phyloP scores from a whole-genome alignment of 2,797 vertebrate species.

The Hippopotamyrus pictus region DNA sequence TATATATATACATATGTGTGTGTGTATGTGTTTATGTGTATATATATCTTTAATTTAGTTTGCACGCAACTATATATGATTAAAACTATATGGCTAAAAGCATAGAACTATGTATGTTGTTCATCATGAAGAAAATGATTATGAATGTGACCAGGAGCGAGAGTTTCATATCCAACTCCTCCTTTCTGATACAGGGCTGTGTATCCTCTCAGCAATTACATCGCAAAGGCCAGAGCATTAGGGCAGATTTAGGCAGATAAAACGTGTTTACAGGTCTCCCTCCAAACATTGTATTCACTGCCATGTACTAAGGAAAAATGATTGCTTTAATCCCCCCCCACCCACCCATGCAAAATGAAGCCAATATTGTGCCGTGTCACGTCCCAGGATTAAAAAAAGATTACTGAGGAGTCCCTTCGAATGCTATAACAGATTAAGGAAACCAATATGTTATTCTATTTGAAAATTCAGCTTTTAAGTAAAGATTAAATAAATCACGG shows the following conservation, averaged over 20 bases:
- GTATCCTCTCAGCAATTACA: not conserved
- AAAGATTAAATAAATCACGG: slow-evolving; percentile 20
- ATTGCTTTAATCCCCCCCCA: slow-evolving; percentile 42
- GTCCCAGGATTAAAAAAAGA: slow-evolving; percentile 60
- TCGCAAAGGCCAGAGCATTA: not conserved
- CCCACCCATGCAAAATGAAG: slow-evolving; percentile 49
- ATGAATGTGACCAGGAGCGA: too few relatives aligned
- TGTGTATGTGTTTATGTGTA: not conserved
- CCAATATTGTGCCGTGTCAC: slow-evolving; percentile 66
- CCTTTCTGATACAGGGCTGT: not conserved
- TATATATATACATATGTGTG: not conserved
- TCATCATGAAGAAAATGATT: not conserved
- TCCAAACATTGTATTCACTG: slow-evolving; percentile 16
- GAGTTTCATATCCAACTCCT: not conserved
- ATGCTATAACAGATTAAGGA: slow-evolving; percentile 26
- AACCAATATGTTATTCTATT: slow-evolving; percentile 28
- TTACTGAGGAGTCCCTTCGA: slow-evolving; percentile 11
- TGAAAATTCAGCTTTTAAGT: slow-evolving; percentile 24
- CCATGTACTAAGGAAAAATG: not conserved
- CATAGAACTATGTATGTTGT: not conserved
- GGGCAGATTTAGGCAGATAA: slow-evolving; percentile 4
- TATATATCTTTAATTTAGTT: not conserved
- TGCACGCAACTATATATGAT: not conserved
- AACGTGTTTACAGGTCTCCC: not conserved
- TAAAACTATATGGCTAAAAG: not conserved